Base-by-base conservation (phyloP, 2,113 vertebrate species). In the Hippocampus barbouri region DNA sequence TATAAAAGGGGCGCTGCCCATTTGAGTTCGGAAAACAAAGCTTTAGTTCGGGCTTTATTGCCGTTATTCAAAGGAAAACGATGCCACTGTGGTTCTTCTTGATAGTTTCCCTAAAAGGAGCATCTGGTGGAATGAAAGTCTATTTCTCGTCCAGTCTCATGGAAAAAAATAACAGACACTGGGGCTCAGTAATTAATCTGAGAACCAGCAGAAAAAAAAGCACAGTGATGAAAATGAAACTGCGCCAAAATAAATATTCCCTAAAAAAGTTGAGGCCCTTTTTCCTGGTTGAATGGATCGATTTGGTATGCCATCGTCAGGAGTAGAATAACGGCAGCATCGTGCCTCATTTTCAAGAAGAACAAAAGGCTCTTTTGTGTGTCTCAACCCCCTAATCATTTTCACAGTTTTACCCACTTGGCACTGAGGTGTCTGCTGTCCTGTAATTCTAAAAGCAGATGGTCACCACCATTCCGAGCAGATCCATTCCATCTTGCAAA, bases 381-480 rank as follows among this genome's bases (percentile, higher is more conserved):
- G 43, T 69, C 30, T 76, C 57, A 11, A 61, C 5, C 10, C 8
- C 2, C 27, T 73, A 73, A 86, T 74, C 59, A 56, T 64, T 84
- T 83, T 57, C 57, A 70, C 85, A 80, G 82, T 79, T 63, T 0
- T 61, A 74, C 69, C 61, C 61, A 72, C 73, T 76, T 74, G 76
- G 68, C 69, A 34, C 38, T 21, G 9, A 68, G 63, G 70, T 78
- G 64, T 86, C 77, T 18, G 9, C 74, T 70, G 45, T 73, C 72
- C 76, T 70, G 25, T 83, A 60, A 85, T 74, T 66, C 70, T 70
- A 63, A 70, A 67, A 85, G 69, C 84, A 88, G 81, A 83, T 77
- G 83, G 60, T 56, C n/a, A 62, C 27, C 38, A 68, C 64, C 73
- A 47, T 76, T 80, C 59, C 8, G 49, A 67, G 25, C 25, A 20